These are phyloP conservation scores for Busseola fusca DNA, from an alignment of 2,888 invertebrate species.

Conservation along the genomic window DNA sequence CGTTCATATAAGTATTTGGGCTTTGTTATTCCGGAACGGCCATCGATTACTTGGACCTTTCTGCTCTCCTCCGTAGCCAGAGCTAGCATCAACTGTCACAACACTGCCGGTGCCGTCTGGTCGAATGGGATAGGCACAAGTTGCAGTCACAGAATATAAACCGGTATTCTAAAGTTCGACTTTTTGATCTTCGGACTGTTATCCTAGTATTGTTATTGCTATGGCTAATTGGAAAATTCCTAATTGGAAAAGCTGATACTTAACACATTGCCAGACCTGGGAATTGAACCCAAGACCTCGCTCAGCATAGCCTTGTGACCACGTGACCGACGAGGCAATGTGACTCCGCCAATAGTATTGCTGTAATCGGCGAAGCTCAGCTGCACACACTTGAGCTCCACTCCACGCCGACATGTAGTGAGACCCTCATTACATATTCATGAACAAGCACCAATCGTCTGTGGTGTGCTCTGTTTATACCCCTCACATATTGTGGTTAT, in stretches of 20 bases:
- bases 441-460: not conserved
- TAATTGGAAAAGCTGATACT: not conserved
- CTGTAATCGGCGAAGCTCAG: not conserved
- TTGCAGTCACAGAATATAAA: not conserved
- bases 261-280: not conserved
- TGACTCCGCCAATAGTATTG: not conserved
- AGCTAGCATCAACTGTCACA: not conserved
- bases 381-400: not conserved
- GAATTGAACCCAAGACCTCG: not conserved
- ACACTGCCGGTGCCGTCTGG: not conserved
- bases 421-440: constrained; percentile 2
- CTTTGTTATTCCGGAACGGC: not conserved
- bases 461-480: not conserved
- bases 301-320: not conserved
- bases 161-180: not conserved
- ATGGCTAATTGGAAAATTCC: not conserved
- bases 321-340: not conserved
- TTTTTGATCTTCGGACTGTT: not conserved
- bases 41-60: not conserved
- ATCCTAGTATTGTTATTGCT: not conserved
- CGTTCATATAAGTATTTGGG: not conserved
- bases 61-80: not conserved
- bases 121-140: not conserved
- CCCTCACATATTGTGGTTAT: constrained; percentile 15
- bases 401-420: not conserved